Conservation (phyloP, 2,888 invertebrate species). For the Platycnemis pennipes region DNA sequence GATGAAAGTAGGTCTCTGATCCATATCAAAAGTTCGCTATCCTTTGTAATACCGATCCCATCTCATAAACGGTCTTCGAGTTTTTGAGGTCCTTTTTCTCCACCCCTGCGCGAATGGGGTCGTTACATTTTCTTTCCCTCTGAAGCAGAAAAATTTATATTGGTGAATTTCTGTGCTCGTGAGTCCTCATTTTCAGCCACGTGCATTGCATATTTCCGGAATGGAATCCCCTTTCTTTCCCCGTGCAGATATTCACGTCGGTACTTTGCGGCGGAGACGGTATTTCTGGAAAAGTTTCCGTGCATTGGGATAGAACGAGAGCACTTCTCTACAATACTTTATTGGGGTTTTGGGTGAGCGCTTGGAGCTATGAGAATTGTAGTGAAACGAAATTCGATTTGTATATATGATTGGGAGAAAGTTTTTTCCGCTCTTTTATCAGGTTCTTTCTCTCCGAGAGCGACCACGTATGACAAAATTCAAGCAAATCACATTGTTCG, state of each 20-base stretch:
- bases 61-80: no score
- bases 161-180: not conserved
- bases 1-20: no score
- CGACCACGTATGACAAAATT: no score
- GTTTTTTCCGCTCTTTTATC: not conserved
- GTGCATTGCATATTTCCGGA: not conserved
- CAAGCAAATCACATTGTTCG: no score
- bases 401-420: not conserved
- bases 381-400: not conserved
- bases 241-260: not conserved
- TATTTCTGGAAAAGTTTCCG: not conserved
- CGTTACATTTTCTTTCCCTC: no score
- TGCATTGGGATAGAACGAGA: not conserved
- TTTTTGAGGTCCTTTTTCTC: no score
- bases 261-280: not conserved
- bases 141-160: no score
- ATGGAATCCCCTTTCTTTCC: not conserved
- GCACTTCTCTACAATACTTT: not conserved
- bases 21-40: no score
- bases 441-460: no score
- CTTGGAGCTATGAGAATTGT: not conserved
- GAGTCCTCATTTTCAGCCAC: not conserved
- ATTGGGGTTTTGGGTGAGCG: not conserved
- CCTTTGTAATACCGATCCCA: no score
- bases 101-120: no score